phyloP scores from a whole-genome alignment of 64 coral and sea anemone genomes.

The Montipora cactus region DNA sequence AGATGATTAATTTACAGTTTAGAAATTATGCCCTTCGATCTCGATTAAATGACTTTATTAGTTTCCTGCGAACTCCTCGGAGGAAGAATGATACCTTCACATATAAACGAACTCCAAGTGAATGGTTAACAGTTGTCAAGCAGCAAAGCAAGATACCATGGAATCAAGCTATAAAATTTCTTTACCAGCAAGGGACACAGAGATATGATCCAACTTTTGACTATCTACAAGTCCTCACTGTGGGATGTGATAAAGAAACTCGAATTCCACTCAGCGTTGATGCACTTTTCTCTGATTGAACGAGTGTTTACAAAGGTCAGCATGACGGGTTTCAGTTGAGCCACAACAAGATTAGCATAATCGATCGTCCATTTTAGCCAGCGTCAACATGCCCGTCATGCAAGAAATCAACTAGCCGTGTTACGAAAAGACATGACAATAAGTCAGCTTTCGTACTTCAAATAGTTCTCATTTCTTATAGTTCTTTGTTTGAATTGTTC shows the following conservation, averaged over 20 bases:
- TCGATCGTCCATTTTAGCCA: too few relatives aligned
- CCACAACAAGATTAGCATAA: too few relatives aligned
- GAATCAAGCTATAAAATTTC: constrained; percentile 22
- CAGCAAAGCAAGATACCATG: background rate
- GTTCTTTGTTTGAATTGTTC: too few relatives aligned
- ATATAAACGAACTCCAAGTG: background rate
- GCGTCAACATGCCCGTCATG: too few relatives aligned
- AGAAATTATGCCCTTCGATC: background rate
- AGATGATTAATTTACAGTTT: background rate
- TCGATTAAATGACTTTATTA: background rate
- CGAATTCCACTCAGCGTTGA: constrained; percentile 15
- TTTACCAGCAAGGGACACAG: constrained; percentile 6
- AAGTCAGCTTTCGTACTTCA: too few relatives aligned
- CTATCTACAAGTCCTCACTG: background rate
- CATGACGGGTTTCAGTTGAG: too few relatives aligned
- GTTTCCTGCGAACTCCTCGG: background rate
- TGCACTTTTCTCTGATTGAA: background rate
- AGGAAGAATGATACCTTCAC: background rate
- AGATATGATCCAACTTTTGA: background rate
- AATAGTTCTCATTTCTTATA: too few relatives aligned
- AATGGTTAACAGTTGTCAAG: background rate
- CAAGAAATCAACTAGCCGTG: too few relatives aligned
- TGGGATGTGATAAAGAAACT: background rate
- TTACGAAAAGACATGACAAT: too few relatives aligned
- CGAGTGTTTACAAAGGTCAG: background rate